Percentiles rank a stretch among this genome's conserved stretches.
phyloP scores from a whole-genome alignment of 2,113 vertebrate species.

The Leptosomus discolor region DNA sequence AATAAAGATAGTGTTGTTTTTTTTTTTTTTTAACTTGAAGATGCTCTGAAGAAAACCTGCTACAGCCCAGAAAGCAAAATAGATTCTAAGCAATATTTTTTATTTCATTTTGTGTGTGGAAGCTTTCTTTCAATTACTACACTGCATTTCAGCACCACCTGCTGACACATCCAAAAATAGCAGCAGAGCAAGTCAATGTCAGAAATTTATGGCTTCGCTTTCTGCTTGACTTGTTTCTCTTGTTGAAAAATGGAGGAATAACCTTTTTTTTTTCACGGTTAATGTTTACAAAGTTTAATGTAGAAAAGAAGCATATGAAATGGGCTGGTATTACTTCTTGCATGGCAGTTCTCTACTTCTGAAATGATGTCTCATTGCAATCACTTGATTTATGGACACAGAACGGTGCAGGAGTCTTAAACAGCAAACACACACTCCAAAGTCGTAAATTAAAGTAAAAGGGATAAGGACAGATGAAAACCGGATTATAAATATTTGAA shows the following conservation, averaged over 20 bases:
- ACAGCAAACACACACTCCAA: background rate
- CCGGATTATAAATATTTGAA: background rate
- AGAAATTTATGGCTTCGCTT: background rate
- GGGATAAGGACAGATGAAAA: background rate
- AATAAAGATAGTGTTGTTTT: background rate
- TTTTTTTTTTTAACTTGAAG: background rate
- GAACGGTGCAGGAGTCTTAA: fast-evolving
- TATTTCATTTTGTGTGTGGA: fast-evolving
- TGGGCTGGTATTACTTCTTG: background rate
- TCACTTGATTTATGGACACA: background rate
- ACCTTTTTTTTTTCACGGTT: fast-evolving
- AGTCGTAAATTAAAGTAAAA: background rate
- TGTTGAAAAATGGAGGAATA: background rate
- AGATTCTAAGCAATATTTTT: background rate
- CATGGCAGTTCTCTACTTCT: background rate
- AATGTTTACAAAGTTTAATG: background rate
- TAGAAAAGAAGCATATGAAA: background rate
- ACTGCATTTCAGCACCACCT: conserved; percentile 58
- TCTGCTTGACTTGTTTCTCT: background rate
- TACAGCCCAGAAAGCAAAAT: background rate
- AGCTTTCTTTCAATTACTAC: background rate
- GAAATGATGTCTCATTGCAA: background rate
- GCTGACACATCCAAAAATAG: background rate
- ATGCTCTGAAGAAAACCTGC: background rate
- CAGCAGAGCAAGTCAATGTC: background rate